Base-by-base conservation (phyloP, 2,113 vertebrate genomes). In the Butorides virescens region DNA sequence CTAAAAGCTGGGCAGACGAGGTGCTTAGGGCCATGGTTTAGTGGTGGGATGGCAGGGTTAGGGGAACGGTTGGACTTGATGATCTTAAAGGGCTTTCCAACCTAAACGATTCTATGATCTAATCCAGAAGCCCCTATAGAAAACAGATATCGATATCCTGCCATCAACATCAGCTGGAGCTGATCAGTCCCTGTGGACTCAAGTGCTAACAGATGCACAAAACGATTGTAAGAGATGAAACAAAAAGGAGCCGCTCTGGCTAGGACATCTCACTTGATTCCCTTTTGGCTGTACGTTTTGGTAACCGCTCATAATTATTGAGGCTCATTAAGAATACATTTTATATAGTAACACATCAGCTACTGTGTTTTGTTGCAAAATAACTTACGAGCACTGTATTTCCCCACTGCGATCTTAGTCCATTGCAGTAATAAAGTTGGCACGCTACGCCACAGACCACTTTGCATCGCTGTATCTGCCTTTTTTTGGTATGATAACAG, bases 261-360 rank as follows among this genome's bases (percentile, higher is more conserved):
- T 93, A 16, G 32, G 22, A 22, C 84, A 53, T 65, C 79, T 90
- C 93, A 86, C 93, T 96, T 86, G 58, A 67, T 68, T 81, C 71
- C 90, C 58, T 75, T 80, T 62, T 84, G 63, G 50, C 74, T 85
- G 84, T 49, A 27, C 52, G 53, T 92, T 96, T 96, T 86, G 90
- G 89, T 92, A 97, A 86, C 87, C 13, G 15, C 96, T 97, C 88
- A 42, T 91, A 97, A 97, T 97, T 97, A 95, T 13, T 85, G 58
- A 76, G 61, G 34, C 52, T 92, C 92, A 93, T 90, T 93, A 97
- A 94, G 92, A 82, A 72, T 65, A 82, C 67, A 95, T 93, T 95
- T 79, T 67, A n/a, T 56, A 30, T 32, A 72, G 56, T 63, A 92
- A 83, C 47, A 52, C 1, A 11, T 34, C 72, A 94, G 88, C 78